A percentile compares a stretch with the other conserved stretches of the same genome.
Evolutionary conservation across 1,140 invertebrate genomes (phyloP).

Genomic region (Cecropterus lyciades): DNA sequence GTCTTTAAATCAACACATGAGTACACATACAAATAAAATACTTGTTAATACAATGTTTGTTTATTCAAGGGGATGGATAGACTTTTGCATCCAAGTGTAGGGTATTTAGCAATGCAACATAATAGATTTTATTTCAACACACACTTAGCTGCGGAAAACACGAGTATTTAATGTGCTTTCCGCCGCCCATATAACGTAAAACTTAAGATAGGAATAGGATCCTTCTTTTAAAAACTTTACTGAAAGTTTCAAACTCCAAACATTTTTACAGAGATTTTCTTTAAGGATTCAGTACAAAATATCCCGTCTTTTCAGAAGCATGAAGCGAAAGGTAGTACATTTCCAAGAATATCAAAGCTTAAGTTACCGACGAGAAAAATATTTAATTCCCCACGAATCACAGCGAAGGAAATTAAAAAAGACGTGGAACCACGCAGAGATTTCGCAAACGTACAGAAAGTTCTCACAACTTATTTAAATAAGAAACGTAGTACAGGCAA

Average conservation of each 20-base stretch:
- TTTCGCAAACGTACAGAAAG: slow-evolving; percentile 49
- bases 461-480: slow-evolving; percentile 53
- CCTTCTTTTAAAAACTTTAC: too few species aligned
- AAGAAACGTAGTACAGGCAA: slow-evolving; percentile 38
- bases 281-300: slow-evolving; percentile 4
- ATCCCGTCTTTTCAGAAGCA: slow-evolving; percentile 47
- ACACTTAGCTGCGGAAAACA: too few species aligned
- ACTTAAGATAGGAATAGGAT: too few species aligned
- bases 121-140: too few species aligned
- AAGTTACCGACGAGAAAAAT: slow-evolving; percentile 40
- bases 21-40: too few species aligned
- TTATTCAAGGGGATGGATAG: too few species aligned
- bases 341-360: slow-evolving; percentile 50
- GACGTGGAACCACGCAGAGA: slow-evolving; percentile 61
- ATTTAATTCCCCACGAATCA: slow-evolving; percentile 2
- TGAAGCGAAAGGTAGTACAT: slow-evolving; percentile 50
- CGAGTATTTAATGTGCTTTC: too few species aligned
- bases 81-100: too few species aligned
- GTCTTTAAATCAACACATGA: too few species aligned
- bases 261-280: slow-evolving; percentile 4
- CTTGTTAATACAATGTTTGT: too few species aligned
- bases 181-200: too few species aligned
- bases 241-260: background rate
- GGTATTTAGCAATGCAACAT: too few species aligned
- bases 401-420: slow-evolving; percentile 41